Conservation (phyloP, 1,140 invertebrate genomes). For the Pseudoatta argentina region DNA sequence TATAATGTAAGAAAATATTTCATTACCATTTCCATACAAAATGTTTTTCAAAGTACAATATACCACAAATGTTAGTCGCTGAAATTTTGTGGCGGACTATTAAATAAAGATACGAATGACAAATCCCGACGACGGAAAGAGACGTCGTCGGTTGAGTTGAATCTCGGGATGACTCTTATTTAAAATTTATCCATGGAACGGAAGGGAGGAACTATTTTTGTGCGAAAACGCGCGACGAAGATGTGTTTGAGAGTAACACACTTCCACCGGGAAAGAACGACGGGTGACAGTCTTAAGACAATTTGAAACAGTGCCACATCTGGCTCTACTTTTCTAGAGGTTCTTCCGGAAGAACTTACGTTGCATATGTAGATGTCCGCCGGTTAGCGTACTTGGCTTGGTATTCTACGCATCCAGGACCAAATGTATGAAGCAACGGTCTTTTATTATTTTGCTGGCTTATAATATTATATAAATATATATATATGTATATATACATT, state of each 20-base stretch:
- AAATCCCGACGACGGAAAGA: conserved; percentile 23
- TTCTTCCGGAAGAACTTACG: conserved; percentile 32
- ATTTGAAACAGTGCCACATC: conserved; percentile 58
- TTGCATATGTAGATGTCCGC: conserved; percentile 24
- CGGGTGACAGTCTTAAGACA: conserved; percentile 28
- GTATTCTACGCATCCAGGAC: neutral
- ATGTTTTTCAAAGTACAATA: neutral
- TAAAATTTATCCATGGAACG: conserved; percentile 51
- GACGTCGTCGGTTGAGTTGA: conserved; percentile 31
- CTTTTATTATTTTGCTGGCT: neutral
- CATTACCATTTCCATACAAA: neutral
- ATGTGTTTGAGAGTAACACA: conserved; percentile 22
- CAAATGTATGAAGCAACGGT: neutral
- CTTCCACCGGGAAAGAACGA: neutral
- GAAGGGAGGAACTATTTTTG: conserved; percentile 45
- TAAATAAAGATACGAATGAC: conserved; percentile 47
- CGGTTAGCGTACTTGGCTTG: neutral
- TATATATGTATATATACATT: neutral
- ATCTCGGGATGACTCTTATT: conserved; percentile 44
- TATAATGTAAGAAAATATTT: neutral
- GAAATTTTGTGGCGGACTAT: conserved; percentile 29
- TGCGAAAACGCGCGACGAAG: conserved; percentile 21
- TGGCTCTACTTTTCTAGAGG: conserved; percentile 41
- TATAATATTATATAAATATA: neutral
- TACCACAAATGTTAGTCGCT: neutral